Percentiles rank a stretch among this genome's conserved stretches.
Conservation (phyloP, 2,888 invertebrate species). For the Venusia cambrica region DNA sequence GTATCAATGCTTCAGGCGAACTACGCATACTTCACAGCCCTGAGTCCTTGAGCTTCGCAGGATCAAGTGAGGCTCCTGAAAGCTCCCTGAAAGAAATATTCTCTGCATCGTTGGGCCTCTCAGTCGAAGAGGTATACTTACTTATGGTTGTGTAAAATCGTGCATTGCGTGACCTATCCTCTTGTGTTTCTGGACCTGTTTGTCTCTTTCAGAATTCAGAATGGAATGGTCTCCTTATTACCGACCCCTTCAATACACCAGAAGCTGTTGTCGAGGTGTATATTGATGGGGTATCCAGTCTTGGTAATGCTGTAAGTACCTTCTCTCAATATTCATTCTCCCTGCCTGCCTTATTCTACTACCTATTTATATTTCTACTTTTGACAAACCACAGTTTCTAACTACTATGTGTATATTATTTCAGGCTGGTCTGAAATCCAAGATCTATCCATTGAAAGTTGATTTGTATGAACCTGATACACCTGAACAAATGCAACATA, state of each 20-base stretch:
- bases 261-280: conserved; percentile 85
- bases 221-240: conserved; percentile 86
- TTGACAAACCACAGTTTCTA: no score
- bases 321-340: neutral
- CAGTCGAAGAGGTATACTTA: conserved; percentile 83
- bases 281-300: conserved; percentile 84
- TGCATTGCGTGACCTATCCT: no score
- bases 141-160: neutral
- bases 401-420: conserved; percentile 27
- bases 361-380: no score
- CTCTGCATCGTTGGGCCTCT: conserved; percentile 86
- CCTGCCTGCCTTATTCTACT: no score
- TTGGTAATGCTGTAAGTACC: conserved; percentile 65
- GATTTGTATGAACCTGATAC: conserved; percentile 84
- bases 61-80: conserved; percentile 82
- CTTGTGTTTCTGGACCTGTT: no score
- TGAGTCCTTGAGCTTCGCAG: conserved; percentile 84
- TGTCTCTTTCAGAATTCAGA: conserved; percentile 75
- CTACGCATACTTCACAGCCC: conserved; percentile 86
- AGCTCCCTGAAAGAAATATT: conserved; percentile 86
- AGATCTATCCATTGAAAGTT: conserved; percentile 79
- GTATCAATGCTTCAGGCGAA: conserved; percentile 83
- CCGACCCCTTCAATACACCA: conserved; percentile 87
- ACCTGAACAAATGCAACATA: conserved; percentile 78
- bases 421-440: conserved; percentile 68